Evolutionary conservation across 1,140 invertebrate species (phyloP), one percentile per base, ranked within the genome.

Genomic region (Cotesia glomerata): DNA sequence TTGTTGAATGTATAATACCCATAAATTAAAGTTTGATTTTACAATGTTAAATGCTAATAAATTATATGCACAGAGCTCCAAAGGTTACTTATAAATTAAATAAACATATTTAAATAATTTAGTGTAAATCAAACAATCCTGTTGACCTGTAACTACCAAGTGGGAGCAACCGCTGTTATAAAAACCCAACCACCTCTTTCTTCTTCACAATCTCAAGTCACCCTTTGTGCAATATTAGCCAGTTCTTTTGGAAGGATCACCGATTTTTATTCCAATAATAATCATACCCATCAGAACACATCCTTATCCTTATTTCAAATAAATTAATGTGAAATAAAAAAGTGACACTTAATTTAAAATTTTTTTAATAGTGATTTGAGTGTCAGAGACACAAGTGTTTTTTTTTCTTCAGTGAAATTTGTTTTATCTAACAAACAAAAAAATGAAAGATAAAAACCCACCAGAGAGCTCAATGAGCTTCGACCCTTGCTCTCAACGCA

Each of bases 141-240:
- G 67, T 66, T 59, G 51, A 39, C 16, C 11, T 75, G 71, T 58
- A 18, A 32, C 32, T 34, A 58, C 51, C 75, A 77, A 74, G 78
- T 77, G 77, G 80, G 78, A 74, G 69, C 58, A 76, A 71, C 73
- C 71, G 75, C 72, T 75, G 69, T 85, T 85, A 86, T 86, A 86
- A 84, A 80, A 81, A 75, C 65, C 51, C 61, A 14, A 32, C 35
- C 14, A 32, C 7, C 14, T 56, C 49, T 32, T 32, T 62, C 56
- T 34, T 63, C 8, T 74, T 76, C 14, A 52, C 56, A 64, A 72
- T 68, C 75, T 63, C 77, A 71, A 75, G 69, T 80, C 58, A 58
- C 32, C 36, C 61, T 65, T 64, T 49, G 35, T 16, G 56, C 54
- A 65, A 18, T 54, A 54, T 14, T 54, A 14, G 4, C 52, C 2